phyloP scores from a whole-genome alignment of 2,113 vertebrate genomes.

The Galbula dea region DNA sequence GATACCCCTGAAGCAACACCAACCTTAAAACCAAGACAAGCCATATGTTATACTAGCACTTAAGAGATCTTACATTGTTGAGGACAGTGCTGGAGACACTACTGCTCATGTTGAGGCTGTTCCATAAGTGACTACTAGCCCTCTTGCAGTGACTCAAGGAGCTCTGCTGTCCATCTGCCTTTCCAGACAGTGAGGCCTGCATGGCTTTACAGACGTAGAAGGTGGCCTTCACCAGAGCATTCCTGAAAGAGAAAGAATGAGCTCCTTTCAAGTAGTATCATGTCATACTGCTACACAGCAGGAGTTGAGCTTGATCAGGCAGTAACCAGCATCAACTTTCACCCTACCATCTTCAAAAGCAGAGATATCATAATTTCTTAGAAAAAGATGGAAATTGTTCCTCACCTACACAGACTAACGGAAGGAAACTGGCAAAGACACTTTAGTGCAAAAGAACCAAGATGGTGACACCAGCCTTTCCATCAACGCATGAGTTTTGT shows the following conservation, averaged over 20 bases:
- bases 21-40: not conserved
- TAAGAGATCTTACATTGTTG: constrained; percentile 78
- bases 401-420: not conserved
- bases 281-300: not conserved
- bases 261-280: not conserved
- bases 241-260: constrained; percentile 73
- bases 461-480: not conserved
- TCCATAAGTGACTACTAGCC: constrained; percentile 87
- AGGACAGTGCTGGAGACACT: constrained; percentile 76
- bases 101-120: constrained; percentile 82
- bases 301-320: not conserved
- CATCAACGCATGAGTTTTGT: not conserved
- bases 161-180: constrained; percentile 80
- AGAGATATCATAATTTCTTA: not conserved
- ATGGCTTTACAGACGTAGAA: constrained; percentile 88
- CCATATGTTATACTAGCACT: not conserved
- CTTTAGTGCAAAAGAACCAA: not conserved
- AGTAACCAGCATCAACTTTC: not conserved
- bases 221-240: constrained; percentile 86
- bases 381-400: not conserved
- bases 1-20: not conserved
- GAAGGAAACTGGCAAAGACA: not conserved
- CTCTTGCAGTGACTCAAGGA: constrained; percentile 86
- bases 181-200: constrained; percentile 84
- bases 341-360: not conserved